phyloP scores from a whole-genome alignment of 2,797 vertebrate genomes.

The Aselliscus stoliczkanus region DNA sequence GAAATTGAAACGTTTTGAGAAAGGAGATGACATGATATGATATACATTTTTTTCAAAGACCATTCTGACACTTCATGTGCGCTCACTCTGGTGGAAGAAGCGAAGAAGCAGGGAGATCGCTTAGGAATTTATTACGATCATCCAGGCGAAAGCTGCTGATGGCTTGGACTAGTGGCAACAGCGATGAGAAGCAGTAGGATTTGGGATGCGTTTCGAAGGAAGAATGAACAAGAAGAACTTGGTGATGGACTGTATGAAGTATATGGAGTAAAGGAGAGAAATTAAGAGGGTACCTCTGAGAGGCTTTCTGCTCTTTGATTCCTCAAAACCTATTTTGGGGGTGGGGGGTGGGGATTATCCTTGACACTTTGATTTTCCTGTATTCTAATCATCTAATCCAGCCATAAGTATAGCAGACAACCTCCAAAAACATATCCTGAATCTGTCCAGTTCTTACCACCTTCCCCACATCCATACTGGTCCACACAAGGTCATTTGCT shows the following conservation, averaged over 20 bases:
- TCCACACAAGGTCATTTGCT: neutral
- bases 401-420: neutral
- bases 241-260: neutral
- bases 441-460: neutral
- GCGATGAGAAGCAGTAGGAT: neutral
- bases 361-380: neutral
- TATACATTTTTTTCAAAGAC: neutral
- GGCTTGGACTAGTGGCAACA: neutral
- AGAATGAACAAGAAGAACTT: neutral
- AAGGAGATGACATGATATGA: neutral
- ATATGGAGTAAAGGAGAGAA: neutral
- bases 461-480: neutral
- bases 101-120: neutral
- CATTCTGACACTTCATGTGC: neutral
- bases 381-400: neutral
- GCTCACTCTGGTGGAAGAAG: neutral
- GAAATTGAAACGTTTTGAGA: neutral
- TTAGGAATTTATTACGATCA: neutral
- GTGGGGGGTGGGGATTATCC: no score
- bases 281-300: neutral
- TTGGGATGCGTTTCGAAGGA: neutral
- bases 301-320: neutral
- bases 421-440: neutral
- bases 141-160: neutral
- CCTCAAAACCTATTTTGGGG: neutral